Base-by-base conservation (phyloP, 2,797 vertebrate species). In the Karalla daura region DNA sequence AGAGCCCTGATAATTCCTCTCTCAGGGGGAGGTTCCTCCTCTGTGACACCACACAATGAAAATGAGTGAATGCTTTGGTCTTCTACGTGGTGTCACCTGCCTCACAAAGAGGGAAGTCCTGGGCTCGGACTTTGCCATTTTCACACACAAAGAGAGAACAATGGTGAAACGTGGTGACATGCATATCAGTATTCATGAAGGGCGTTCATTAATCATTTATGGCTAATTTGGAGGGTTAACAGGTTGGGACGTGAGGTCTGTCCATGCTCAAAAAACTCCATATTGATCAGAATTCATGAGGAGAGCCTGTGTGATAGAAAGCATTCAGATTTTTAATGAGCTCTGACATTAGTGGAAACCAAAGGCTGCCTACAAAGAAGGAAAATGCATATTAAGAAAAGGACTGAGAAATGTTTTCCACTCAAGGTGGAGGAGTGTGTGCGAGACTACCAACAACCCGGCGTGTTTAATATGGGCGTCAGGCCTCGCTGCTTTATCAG, bases 191-290 rank as follows among this genome's bases (percentile, higher is more conserved):
- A 50, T 74, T 76, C 68, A 60, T 54, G 43, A 63, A 67, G 52
- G 58, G 9, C 35, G 59, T 50, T 70, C 63, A 80, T 81, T 66
- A 62, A 71, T 74, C 35, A 71, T 80, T 61, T 40, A 56, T 68
- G 54, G 30, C 36, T 53, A 5, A 74, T 68, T 84, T 55, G 23
- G 28, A 70, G 33, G 58, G 63, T 71, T 61, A 76, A 74, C 47
- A 63, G 63, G 64, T 74, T 39, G 7, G n/a, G 35, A 17, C n/a
- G 2, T 36, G 53, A 66, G 44, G 55, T 67, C 69, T 50, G 30
- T 30, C 64, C 51, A 28, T 68, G 30, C 49, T 72, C 6, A 37
- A 56, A 56, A 54, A 53, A 41, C 33, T 25, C 49, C 23, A 58
- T 49, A 69, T 52, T 52, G 33, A 59, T 74, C 18, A 5, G 53